A percentile compares a stretch with the other conserved stretches of the same genome.
These are phyloP conservation scores for Hippocampus zosterae DNA, from an alignment of 2,113 vertebrate species.

Conservation along the genomic window DNA sequence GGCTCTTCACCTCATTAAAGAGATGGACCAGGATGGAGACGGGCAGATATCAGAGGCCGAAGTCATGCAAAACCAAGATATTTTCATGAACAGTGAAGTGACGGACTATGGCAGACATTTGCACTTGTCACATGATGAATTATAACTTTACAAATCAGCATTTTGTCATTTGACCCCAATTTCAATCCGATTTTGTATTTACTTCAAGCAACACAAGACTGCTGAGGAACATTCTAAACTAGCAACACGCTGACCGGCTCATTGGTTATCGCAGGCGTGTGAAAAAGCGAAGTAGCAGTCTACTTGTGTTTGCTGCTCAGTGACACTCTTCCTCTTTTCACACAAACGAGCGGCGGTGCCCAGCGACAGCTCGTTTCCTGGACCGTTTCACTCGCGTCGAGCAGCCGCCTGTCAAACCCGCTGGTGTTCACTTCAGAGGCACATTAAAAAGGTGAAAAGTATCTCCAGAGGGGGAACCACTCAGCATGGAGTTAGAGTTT, in stretches of 20 bases:
- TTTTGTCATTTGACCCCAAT: background rate
- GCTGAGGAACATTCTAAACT: background rate
- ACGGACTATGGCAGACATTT: slow-evolving; percentile 90
- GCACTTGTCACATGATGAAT: slow-evolving; percentile 67
- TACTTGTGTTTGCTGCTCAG: slow-evolving; percentile 24
- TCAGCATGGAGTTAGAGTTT: slow-evolving; percentile 80
- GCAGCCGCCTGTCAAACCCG: slow-evolving; percentile 3
- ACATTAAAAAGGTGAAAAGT: background rate
- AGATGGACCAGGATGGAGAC: slow-evolving; percentile 88
- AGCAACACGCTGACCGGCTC: background rate
- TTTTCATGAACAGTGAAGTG: slow-evolving; percentile 93
- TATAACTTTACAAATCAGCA: slow-evolving; percentile 40
- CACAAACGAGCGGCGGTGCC: slow-evolving; percentile 43
- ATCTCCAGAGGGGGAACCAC: background rate
- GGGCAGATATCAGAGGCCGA: slow-evolving; percentile 81
- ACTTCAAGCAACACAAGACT: background rate
- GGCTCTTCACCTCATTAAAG: slow-evolving; percentile 88
- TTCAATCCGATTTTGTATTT: background rate
- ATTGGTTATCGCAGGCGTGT: background rate
- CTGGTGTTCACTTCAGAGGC: background rate
- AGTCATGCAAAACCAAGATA: slow-evolving; percentile 85
- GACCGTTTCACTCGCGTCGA: slow-evolving; percentile 33
- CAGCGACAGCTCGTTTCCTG: slow-evolving; percentile 53
- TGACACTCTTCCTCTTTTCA: slow-evolving; percentile 70
- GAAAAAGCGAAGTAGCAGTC: background rate